Conservation (phyloP, 2,888 invertebrate species). For the Mesodorylaimus sp. region DNA sequence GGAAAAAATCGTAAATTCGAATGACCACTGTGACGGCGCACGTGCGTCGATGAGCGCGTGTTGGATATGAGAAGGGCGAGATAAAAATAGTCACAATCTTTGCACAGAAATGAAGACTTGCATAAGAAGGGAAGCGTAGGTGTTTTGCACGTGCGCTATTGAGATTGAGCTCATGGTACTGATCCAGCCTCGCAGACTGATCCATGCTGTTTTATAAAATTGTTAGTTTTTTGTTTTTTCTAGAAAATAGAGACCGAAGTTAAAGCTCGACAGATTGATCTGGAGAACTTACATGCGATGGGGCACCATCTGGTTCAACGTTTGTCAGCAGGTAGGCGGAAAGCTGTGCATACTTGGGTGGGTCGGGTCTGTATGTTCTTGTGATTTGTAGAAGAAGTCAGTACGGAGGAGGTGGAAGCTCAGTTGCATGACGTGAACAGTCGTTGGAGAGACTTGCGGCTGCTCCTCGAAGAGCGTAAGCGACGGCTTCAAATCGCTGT, state of each 20-base stretch:
- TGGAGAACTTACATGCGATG: conserved; percentile 4
- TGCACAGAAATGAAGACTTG: too few species aligned
- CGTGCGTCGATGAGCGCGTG: too few species aligned
- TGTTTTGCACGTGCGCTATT: too few species aligned
- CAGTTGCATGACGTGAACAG: conserved; percentile 9
- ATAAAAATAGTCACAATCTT: too few species aligned
- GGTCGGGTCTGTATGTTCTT: not conserved
- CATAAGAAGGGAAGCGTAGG: too few species aligned
- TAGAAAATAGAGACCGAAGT: conserved; percentile 9
- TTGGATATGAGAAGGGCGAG: too few species aligned
- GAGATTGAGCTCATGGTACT: too few species aligned
- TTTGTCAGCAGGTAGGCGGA: not conserved
- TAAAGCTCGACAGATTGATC: not conserved
- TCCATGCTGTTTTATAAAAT: too few species aligned
- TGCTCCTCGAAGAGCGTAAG: conserved; percentile 8
- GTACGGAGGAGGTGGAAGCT: conserved; percentile 8
- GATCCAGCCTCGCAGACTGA: too few species aligned
- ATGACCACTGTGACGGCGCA: too few species aligned
- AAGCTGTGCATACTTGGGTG: not conserved
- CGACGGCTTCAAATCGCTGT: conserved; percentile 7
- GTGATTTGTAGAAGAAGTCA: not conserved
- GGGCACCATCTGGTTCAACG: conserved; percentile 3
- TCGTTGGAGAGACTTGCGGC: conserved; percentile 13
- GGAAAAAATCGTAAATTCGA: too few species aligned
- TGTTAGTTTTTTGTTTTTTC: conserved; percentile 2